Conservation (phyloP, 1,140 invertebrate genomes). For the Liolophura sinensis region DNA sequence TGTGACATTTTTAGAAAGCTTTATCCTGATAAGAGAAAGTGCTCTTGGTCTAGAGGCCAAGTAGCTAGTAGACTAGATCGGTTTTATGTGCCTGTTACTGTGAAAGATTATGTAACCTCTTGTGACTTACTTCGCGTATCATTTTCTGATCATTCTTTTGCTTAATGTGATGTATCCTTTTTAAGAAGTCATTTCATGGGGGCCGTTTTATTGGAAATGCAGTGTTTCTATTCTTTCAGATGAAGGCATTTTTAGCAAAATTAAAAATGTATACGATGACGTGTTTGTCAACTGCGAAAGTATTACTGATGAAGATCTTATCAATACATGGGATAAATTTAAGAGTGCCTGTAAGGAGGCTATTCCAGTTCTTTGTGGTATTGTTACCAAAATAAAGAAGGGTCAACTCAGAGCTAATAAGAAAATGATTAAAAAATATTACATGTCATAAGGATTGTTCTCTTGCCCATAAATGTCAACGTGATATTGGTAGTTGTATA, state of each 20-base stretch:
- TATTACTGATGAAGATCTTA: neutral
- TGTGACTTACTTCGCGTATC: neutral
- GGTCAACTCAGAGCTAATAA: too few species aligned
- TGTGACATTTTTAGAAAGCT: neutral
- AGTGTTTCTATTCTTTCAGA: neutral
- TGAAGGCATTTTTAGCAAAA: neutral
- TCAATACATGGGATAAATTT: neutral
- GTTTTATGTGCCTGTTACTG: neutral
- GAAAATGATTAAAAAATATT: too few species aligned
- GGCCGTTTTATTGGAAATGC: conserved; percentile 3
- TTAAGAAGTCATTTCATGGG: neutral
- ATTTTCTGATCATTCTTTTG: neutral
- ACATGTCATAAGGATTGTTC: too few species aligned
- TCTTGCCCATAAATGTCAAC: too few species aligned
- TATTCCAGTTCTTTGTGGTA: too few species aligned
- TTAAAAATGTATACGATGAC: neutral
- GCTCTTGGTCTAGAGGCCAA: neutral
- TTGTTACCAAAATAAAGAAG: too few species aligned
- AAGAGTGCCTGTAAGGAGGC: too few species aligned
- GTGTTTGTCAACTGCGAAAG: neutral
- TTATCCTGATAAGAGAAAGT: neutral
- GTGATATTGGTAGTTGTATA: neutral
- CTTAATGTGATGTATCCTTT: too few species aligned
- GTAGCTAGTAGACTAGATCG: neutral
- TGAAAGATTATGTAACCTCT: neutral